Conservation (phyloP, 92 coral and sea anemone genomes). For the Micromussa lordhowensis region DNA sequence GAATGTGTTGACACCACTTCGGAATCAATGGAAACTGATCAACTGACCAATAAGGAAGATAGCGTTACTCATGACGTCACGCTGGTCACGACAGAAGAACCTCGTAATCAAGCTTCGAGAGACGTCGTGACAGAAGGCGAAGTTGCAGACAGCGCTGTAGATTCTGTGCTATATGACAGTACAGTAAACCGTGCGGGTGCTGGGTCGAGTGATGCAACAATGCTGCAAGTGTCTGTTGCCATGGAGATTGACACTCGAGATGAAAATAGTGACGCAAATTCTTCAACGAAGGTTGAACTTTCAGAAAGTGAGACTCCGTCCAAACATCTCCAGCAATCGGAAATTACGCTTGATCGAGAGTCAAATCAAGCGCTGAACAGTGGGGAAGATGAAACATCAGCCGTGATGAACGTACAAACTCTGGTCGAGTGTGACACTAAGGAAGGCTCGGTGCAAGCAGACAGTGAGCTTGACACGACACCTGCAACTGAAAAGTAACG, state of each 20-base stretch:
- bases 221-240: not conserved
- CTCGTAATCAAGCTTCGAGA: not conserved
- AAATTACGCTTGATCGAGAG: not conserved
- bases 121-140: not conserved
- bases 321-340: not conserved
- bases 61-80: conserved; percentile 27
- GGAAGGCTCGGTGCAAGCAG: not conserved
- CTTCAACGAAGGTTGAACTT: not conserved
- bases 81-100: not conserved
- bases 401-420: not conserved
- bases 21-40: conserved; percentile 45
- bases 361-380: not conserved
- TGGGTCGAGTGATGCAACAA: conserved; percentile 1
- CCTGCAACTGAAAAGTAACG: not conserved
- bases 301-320: not conserved
- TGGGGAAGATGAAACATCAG: not conserved
- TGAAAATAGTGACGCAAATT: conserved; percentile 4
- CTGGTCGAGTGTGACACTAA: not conserved
- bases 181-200: not conserved
- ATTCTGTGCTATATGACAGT: not conserved
- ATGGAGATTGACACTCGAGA: conserved; percentile 31
- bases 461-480: not conserved
- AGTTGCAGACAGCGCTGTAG: not conserved
- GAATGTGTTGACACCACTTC: not conserved
- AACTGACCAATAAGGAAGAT: not conserved